Evolutionary conservation across 2,888 invertebrate species (phyloP).

Genomic region (Netelia melanura): DNA sequence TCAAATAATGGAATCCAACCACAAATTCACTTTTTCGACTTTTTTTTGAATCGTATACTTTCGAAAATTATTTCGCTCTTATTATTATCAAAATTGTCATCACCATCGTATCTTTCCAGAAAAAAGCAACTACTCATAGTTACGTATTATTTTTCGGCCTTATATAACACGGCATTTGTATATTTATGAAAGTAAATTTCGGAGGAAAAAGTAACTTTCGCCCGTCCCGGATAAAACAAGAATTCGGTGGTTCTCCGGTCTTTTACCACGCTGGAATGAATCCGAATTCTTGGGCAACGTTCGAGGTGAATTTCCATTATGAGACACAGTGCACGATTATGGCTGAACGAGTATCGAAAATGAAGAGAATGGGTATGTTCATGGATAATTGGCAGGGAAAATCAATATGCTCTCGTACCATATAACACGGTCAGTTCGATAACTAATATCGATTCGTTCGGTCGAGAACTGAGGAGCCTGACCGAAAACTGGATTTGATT

Average conservation of each 20-base stretch:
- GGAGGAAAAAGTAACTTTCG: not conserved
- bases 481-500: not conserved
- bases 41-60: not conserved
- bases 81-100: no score
- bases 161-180: not conserved
- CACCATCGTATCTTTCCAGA: no score
- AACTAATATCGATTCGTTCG: not conserved
- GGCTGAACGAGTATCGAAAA: not conserved
- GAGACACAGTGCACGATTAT: not conserved
- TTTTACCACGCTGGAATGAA: not conserved
- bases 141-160: not conserved
- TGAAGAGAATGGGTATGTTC: not conserved
- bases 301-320: not conserved
- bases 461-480: not conserved
- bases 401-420: not conserved
- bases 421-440: not conserved
- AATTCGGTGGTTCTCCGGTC: not conserved
- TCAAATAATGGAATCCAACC: no score
- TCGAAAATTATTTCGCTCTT: not conserved
- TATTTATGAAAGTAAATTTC: not conserved
- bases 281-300: not conserved
- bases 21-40: no score
- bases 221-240: not conserved
- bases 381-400: not conserved
- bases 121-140: not conserved